Percentiles rank a stretch among this genome's conserved stretches.
These are phyloP conservation scores for Drosophila athabasca DNA, from an alignment of 1,140 invertebrate species.

Conservation along the genomic window DNA sequence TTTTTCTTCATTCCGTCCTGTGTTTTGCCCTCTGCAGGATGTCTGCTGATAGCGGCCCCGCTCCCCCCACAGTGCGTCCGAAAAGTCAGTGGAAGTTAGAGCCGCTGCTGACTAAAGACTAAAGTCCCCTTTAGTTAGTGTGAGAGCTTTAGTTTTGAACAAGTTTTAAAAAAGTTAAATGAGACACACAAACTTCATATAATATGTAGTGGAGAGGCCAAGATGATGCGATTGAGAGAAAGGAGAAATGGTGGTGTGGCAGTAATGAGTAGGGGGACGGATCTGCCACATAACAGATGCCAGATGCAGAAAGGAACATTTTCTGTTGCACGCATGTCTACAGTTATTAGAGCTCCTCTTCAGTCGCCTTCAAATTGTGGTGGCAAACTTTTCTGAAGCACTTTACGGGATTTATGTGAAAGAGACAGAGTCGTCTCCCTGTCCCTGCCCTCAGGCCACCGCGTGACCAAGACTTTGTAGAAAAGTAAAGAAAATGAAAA, in stretches of 20 bases:
- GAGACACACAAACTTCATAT: conserved; percentile 35
- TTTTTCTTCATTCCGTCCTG: conserved; percentile 47
- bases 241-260: not conserved
- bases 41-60: conserved; percentile 26
- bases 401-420: conserved; percentile 37
- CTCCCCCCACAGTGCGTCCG: conserved; percentile 15
- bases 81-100: conserved; percentile 15
- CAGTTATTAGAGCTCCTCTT: conserved; percentile 23
- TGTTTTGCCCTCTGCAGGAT: conserved; percentile 30
- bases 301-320: not conserved
- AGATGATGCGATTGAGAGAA: conserved; percentile 4
- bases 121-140: conserved; percentile 15
- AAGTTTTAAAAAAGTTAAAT: conserved; percentile 50
- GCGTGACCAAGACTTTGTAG: not conserved
- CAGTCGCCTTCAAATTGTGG: conserved; percentile 1
- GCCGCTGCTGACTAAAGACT: conserved; percentile 14
- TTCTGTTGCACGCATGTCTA: conserved; percentile 29
- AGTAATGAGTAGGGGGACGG: conserved; percentile 11
- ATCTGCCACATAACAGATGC: not conserved
- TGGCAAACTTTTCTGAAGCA: conserved; percentile 27
- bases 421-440: not conserved
- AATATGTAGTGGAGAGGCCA: conserved; percentile 5
- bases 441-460: too few species aligned
- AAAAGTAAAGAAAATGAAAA: conserved; percentile 7
- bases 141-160: conserved; percentile 43